These are phyloP conservation scores for Pilophorus perplexus DNA, from an alignment of 2,888 invertebrate genomes.

Conservation along the genomic window DNA sequence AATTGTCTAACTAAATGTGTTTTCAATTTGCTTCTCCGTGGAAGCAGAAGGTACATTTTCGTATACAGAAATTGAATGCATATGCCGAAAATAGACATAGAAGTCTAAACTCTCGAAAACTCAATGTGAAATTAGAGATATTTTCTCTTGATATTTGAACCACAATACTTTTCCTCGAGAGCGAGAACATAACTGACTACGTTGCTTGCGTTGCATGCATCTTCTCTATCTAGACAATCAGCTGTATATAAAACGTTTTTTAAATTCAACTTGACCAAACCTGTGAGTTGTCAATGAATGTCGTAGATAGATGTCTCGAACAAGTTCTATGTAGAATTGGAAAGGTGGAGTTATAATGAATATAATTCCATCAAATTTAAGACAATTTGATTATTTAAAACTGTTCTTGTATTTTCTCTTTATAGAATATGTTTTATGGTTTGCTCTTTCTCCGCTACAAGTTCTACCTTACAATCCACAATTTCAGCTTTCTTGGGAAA, in stretches of 20 bases:
- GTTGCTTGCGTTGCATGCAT: conserved; percentile 21
- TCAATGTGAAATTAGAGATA: background rate
- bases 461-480: too few species aligned
- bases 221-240: background rate
- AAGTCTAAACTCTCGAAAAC: conserved; percentile 18
- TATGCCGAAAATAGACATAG: conserved; percentile 29
- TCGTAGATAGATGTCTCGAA: conserved; percentile 12
- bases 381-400: too few species aligned
- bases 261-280: background rate
- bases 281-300: conserved; percentile 13
- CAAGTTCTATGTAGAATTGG: too few species aligned
- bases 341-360: too few species aligned
- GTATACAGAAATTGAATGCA: conserved; percentile 10
- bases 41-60: conserved; percentile 27
- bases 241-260: background rate
- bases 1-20: conserved; percentile 19
- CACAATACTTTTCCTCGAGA: too few species aligned
- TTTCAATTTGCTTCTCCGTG: conserved; percentile 26
- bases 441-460: too few species aligned
- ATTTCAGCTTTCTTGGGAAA: too few species aligned
- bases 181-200: too few species aligned
- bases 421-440: too few species aligned
- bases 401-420: too few species aligned
- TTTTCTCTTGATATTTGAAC: background rate
- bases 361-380: too few species aligned